Base-by-base conservation (phyloP, 2,797 vertebrate species). In the Lutra lutra region DNA sequence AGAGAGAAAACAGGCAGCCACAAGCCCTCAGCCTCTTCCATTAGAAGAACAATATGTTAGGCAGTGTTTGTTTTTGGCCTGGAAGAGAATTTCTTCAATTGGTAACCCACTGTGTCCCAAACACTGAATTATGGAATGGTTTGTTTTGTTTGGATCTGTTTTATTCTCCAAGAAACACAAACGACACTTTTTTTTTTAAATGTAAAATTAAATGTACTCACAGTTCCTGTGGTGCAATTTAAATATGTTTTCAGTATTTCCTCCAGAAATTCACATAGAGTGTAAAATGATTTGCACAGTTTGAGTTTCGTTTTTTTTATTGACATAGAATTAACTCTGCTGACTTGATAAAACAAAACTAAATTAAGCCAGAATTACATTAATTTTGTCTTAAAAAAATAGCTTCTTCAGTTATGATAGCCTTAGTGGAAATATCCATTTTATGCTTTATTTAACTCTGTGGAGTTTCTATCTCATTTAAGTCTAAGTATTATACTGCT, bases 221-320 rank as follows among this genome's bases (percentile, higher is more conserved):
- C 82, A 97, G 72, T 90, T 94, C 92, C 97, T 93, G 90, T 35
- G 46, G 82, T 89, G 60, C 29, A 94, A 93, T 95, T 95, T 94
- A 97, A 98, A 95, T 94, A 96, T 85, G 95, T 94, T 98, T 95
- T 83, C 66, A 95, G 51, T 79, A 92, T 95, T 97, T 96, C 91
- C 92, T 96, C 88, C 94, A 89, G 93, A 95, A 98, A 97, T 79
- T 90, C 86, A 89, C 91, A 85, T 38, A 64, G 70, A 96, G 89
- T 85, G 2, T 91, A 96, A 97, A 98, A 97, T 95, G 89, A 97
- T 97, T 97, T 95, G 18, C 96, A 86, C 97, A 97, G 97, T 95
- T 95, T 98, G 95, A 97, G 78, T 93, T 96, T 97, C 92, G n/a
- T n/a, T 66, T 86, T 97, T 96, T 93, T 32, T 96, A 95, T 78